These are phyloP conservation scores for Drosophila hamatofila DNA, from an alignment of 2,888 invertebrate species.

Conservation along the genomic window DNA sequence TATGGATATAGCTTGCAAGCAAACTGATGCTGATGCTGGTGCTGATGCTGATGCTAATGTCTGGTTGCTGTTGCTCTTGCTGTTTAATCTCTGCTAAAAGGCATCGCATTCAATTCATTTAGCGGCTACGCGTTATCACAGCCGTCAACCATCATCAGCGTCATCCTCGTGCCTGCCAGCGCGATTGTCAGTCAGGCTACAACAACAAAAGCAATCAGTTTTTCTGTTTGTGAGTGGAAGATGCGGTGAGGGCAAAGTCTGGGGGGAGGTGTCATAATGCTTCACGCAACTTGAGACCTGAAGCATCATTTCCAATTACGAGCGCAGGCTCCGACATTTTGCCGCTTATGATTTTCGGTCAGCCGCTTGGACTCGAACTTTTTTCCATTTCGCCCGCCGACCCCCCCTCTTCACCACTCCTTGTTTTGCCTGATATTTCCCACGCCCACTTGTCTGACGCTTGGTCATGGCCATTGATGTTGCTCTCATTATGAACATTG, in stretches of 20 bases:
- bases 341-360: constrained; percentile 69
- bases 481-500: constrained; percentile 51
- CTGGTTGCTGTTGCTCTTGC: constrained; percentile 31
- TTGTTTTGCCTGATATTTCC: too few relatives aligned
- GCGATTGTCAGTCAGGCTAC: constrained; percentile 17
- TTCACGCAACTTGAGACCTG: constrained; percentile 69
- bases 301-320: constrained; percentile 76
- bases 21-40: constrained; percentile 9
- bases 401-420: too few relatives aligned
- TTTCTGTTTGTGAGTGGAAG: constrained; percentile 8
- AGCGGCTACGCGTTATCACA: constrained; percentile 62
- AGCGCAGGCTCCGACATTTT: constrained; percentile 50
- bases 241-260: constrained; percentile 3
- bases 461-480: constrained; percentile 56
- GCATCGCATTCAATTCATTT: constrained; percentile 75
- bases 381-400: constrained; percentile 5
- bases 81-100: constrained; percentile 70
- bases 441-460: constrained; percentile 9
- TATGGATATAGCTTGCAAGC: constrained; percentile 18
- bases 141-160: constrained; percentile 52
- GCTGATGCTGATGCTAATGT: constrained; percentile 15
- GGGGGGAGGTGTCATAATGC: constrained; percentile 54
- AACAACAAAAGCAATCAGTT: constrained; percentile 36
- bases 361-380: constrained; percentile 27
- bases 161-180: constrained; percentile 39